phyloP scores from a whole-genome alignment of 2,113 vertebrate genomes.

The Suncus etruscus region DNA sequence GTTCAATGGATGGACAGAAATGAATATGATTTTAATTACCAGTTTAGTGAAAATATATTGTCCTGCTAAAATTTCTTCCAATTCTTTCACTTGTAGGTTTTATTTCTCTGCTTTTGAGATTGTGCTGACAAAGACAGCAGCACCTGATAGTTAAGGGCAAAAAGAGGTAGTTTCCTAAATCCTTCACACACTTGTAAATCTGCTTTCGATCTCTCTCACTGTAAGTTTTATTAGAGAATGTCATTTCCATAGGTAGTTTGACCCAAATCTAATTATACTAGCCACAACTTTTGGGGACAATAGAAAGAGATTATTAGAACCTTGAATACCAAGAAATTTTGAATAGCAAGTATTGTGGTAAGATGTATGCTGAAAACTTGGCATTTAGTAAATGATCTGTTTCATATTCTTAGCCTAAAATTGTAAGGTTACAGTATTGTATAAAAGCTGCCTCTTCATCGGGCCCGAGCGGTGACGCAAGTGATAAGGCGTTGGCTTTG shows the following conservation, averaged over 20 bases:
- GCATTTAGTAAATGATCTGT: slow-evolving; percentile 84
- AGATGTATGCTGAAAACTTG: slow-evolving; percentile 79
- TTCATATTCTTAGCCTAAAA: slow-evolving; percentile 85
- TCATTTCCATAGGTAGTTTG: slow-evolving; percentile 57
- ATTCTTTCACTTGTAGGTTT: neutral
- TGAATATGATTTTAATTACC: slow-evolving; percentile 29
- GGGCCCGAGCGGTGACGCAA: no score
- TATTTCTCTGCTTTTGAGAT: neutral
- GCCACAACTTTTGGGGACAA: slow-evolving; percentile 59
- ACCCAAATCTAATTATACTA: slow-evolving; percentile 66
- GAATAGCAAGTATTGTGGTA: slow-evolving; percentile 81
- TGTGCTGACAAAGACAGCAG: slow-evolving; percentile 30
- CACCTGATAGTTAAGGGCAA: slow-evolving; percentile 60
- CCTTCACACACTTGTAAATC: neutral
- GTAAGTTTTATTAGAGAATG: slow-evolving; percentile 58
- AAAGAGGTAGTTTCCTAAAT: slow-evolving; percentile 51
- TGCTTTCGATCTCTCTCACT: slow-evolving; percentile 45
- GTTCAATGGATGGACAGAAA: slow-evolving; percentile 23
- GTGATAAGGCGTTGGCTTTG: no score
- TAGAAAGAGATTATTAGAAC: slow-evolving; percentile 70
- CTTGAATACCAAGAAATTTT: slow-evolving; percentile 72
- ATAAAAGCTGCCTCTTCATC: slow-evolving; percentile 71
- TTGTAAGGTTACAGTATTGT: slow-evolving; percentile 82
- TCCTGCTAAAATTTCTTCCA: slow-evolving; percentile 58
- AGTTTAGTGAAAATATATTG: slow-evolving; percentile 55